Evolutionary conservation across 2,888 invertebrate genomes (phyloP), one percentile per base, ranked within the genome.

Genomic region (Cetonia aurata): DNA sequence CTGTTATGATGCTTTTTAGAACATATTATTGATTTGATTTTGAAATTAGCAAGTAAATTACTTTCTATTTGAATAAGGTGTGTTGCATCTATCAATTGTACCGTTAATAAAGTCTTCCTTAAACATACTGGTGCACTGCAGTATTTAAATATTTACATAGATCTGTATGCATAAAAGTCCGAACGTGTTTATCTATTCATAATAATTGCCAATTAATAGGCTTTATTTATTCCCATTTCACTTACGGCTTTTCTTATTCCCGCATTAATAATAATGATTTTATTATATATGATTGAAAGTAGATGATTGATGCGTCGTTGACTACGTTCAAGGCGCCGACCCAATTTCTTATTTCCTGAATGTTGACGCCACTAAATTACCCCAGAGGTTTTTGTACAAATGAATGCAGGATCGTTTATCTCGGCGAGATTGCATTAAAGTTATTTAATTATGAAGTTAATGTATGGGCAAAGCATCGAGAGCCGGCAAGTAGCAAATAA

Each of bases 301-400:
- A 65, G 17, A 65, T 65, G 62, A 65, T 41, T 41, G 62, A 65
- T 65, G 62, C 62, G 62, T 52, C 62, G 48, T 50, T 65, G 50
- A 65, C 19, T 41, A 65, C 50, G 62, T 41, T 33, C 50, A 50
- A 65, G 62, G 62, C 62, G 62, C 62, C 62, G 62, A 65, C 62
- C 62, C 62, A 52, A 65, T 65, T 65, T 65, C 62, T 65, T 65
- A 37, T 65, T 65, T 65, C 62, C 62, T 65, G 62, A 65, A 65
- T 50, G 62, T 65, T 65, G 62, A 65, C 62, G 62, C 62, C 62
- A 50, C 41, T 60, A 33, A 65, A n/a, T 65, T 65, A 65, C 50
- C 62, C 50, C 62, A 37, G 50, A 12, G 62, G 50, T 65, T 65
- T 50, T 37, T 37, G 50, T 65, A 65, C 62, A 52, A 60, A 60